Evolutionary conservation across 2,113 vertebrate species (phyloP).

Genomic region (Tringa solitaria): DNA sequence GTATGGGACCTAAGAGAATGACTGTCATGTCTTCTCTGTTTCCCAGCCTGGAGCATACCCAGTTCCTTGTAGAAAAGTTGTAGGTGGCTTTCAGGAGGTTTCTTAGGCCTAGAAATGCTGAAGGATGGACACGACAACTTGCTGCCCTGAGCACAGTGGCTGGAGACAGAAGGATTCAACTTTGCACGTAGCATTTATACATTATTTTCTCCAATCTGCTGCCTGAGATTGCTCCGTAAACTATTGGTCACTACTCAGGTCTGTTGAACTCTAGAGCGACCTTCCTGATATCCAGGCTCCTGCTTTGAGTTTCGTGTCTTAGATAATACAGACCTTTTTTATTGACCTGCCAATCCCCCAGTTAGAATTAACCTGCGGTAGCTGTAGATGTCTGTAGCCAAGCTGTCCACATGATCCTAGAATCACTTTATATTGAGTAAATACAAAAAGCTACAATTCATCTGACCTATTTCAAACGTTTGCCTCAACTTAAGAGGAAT

Average conservation of each 20-base stretch:
- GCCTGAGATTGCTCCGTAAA: not conserved
- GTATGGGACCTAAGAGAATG: not conserved
- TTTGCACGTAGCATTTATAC: accelerated
- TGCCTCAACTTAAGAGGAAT: not conserved
- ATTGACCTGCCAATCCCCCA: not conserved
- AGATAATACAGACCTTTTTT: accelerated
- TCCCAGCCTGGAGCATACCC: not conserved
- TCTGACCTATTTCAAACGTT: not conserved
- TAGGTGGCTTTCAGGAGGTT: not conserved
- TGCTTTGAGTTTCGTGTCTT: not conserved
- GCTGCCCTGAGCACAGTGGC: not conserved
- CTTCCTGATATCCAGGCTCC: not conserved
- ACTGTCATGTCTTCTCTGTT: not conserved
- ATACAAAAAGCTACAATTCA: not conserved
- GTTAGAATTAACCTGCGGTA: not conserved
- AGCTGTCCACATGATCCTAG: not conserved
- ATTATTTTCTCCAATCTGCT: not conserved
- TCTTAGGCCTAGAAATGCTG: not conserved
- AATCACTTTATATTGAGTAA: not conserved
- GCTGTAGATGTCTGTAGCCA: not conserved
- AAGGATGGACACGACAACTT: not conserved
- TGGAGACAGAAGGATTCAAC: not conserved
- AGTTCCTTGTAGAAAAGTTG: not conserved
- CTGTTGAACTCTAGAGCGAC: not conserved
- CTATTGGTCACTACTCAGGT: accelerated